Conservation (phyloP, 23 tunicate species). For the Trididemnum clinides region DNA sequence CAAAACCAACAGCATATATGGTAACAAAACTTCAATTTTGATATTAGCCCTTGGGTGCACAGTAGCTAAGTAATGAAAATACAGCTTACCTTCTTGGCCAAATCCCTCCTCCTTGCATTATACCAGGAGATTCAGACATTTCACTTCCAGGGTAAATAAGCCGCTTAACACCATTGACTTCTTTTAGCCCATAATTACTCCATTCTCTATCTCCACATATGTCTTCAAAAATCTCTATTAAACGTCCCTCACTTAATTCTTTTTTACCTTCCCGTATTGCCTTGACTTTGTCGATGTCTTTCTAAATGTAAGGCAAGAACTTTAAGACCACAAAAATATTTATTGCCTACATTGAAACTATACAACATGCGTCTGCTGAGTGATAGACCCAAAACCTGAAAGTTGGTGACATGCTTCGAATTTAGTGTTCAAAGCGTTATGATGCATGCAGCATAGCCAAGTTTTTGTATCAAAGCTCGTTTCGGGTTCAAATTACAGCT, state of each 20-base stretch:
- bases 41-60: no score
- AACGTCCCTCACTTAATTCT: constrained; percentile 55
- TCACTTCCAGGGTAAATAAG: constrained; percentile 74
- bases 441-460: no score
- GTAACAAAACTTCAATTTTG: no score
- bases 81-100: constrained; percentile 81
- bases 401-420: no score
- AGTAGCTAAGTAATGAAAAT: no score
- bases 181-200: constrained; percentile 73
- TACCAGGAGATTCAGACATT: constrained; percentile 48
- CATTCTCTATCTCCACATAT: constrained; percentile 77
- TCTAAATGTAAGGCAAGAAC: constrained; percentile 20
- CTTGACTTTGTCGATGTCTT: constrained; percentile 58
- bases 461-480: no score
- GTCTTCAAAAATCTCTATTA: constrained; percentile 73
- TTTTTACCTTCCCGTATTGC: constrained; percentile 55
- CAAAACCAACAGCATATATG: no score
- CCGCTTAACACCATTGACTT: constrained; percentile 73
- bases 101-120: constrained; percentile 84
- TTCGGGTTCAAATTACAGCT: no score
- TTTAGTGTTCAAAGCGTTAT: no score
- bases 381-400: no score
- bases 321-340: not conserved
- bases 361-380: no score
- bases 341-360: no score